Evolutionary conservation across 2,797 vertebrate genomes (phyloP).

Genomic region (Chelonia mydas): DNA sequence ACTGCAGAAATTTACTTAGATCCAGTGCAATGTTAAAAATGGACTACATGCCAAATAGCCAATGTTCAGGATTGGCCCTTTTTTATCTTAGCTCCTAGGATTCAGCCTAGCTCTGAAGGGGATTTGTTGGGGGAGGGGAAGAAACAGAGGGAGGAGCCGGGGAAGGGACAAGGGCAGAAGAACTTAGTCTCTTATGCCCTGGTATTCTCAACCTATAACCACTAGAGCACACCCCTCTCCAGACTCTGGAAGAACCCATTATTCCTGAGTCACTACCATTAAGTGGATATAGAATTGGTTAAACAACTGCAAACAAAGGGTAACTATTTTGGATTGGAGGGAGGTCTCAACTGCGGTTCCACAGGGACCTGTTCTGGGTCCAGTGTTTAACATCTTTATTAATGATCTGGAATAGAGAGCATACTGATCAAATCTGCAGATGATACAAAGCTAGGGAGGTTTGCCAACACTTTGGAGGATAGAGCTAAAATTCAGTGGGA

Average conservation of each 20-base stretch:
- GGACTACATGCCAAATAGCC: background rate
- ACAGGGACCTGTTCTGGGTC: too few relatives aligned
- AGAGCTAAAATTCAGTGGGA: too few relatives aligned
- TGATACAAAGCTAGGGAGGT: too few relatives aligned
- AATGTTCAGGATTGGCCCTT: background rate
- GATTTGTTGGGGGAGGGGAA: background rate
- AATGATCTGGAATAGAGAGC: too few relatives aligned
- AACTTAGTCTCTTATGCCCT: background rate
- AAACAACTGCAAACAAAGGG: too few relatives aligned
- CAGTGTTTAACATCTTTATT: too few relatives aligned
- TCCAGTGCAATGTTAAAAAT: background rate
- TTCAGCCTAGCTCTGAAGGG: background rate
- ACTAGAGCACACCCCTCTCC: background rate
- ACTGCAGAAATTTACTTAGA: background rate
- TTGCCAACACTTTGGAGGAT: too few relatives aligned
- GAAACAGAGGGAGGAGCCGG: background rate
- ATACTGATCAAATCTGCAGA: too few relatives aligned
- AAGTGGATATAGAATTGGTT: background rate
- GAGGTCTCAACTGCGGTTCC: too few relatives aligned
- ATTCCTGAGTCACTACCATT: slow-evolving; percentile 61
- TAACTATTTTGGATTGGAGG: too few relatives aligned
- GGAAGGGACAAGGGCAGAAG: background rate
- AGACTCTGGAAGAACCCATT: slow-evolving; percentile 43
- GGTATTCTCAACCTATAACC: background rate
- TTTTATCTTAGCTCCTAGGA: fast-evolving